A percentile compares a stretch with the other conserved stretches of the same genome.
Conservation (phyloP, 2,113 vertebrate genomes). For the Galeopterus variegatus region DNA sequence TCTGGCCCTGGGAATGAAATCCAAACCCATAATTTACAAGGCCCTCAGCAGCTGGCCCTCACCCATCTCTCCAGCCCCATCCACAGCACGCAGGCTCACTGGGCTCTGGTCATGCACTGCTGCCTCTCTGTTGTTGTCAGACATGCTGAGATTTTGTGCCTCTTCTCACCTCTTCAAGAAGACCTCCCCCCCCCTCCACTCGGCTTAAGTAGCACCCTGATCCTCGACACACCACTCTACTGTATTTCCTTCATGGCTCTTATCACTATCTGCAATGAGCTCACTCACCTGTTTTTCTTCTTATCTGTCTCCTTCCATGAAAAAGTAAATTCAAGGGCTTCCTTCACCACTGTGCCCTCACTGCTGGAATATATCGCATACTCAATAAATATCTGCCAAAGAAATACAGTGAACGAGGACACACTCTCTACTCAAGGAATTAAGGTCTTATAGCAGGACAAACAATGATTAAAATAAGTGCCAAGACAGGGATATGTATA, state of each 20-base stretch:
- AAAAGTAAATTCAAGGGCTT: constrained; percentile 21
- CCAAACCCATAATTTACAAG: not conserved
- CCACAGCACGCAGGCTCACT: not conserved
- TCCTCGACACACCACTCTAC: not conserved
- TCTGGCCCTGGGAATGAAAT: not conserved
- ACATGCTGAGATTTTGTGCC: not conserved
- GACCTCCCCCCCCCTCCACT: not conserved
- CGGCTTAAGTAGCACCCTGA: not conserved
- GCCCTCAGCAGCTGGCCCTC: not conserved
- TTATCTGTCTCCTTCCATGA: not conserved
- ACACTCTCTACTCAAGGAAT: not conserved
- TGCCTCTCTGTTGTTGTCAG: not conserved
- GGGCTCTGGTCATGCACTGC: not conserved
- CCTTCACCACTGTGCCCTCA: not conserved
- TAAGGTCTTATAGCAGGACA: not conserved
- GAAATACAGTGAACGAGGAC: constrained; percentile 42
- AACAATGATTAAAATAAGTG: constrained; percentile 27
- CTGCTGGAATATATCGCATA: not conserved
- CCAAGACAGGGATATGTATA: not conserved
- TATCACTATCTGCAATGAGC: not conserved
- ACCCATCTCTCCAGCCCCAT: not conserved
- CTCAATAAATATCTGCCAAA: not conserved
- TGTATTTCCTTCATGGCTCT: not conserved
- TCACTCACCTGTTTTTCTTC: not conserved
- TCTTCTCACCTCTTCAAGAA: not conserved